These are phyloP conservation scores for Oxytorus armatus DNA, from an alignment of 2,888 invertebrate species.

Conservation along the genomic window DNA sequence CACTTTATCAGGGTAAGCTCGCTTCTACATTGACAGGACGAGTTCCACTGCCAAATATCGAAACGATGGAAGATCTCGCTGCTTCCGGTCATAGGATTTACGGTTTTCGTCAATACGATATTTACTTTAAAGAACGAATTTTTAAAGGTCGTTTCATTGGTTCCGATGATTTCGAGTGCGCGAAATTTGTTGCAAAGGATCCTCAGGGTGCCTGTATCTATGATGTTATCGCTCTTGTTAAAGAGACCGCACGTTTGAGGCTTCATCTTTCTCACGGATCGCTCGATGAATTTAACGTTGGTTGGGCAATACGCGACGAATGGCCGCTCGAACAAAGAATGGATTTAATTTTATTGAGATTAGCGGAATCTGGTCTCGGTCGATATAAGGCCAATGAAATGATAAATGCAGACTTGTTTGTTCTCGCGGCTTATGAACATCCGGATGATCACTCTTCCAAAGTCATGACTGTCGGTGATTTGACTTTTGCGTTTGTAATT, in stretches of 20 bases:
- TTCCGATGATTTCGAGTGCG: constrained; percentile 1
- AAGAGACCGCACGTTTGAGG: too few species aligned
- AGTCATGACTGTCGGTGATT: background rate
- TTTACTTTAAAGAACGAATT: background rate
- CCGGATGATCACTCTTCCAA: background rate
- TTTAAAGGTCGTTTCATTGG: background rate
- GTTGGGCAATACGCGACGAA: background rate
- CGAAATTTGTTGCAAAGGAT: background rate
- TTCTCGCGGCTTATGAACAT: background rate
- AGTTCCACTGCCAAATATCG: constrained; percentile 13
- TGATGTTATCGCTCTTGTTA: too few species aligned
- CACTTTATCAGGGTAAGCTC: background rate
- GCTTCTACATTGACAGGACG: background rate
- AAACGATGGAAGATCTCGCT: background rate
- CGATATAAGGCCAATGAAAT: too few species aligned
- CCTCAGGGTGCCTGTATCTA: constrained; percentile 3
- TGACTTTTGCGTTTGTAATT: too few species aligned
- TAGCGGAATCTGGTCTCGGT: too few species aligned
- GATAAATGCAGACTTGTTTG: too few species aligned
- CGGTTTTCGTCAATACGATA: background rate
- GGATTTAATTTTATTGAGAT: too few species aligned
- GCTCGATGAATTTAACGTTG: background rate
- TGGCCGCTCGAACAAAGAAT: constrained; percentile 17
- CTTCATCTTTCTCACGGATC: too few species aligned
- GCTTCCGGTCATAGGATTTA: constrained; percentile 1